phyloP scores from a whole-genome alignment of 2,797 vertebrate genomes.

The Sternotherus odoratus region DNA sequence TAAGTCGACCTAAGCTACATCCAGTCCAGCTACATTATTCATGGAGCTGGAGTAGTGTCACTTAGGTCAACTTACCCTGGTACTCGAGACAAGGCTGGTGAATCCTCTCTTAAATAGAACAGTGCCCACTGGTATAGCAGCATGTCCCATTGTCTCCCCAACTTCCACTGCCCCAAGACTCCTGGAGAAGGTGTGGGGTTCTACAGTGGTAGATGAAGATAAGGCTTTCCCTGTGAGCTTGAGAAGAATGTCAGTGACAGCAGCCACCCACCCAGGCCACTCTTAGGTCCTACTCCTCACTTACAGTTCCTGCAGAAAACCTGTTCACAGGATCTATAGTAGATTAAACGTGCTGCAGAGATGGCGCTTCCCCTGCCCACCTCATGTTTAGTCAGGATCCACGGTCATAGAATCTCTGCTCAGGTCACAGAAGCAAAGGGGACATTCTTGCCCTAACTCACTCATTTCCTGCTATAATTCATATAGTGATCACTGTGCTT shows the following conservation, averaged over 20 bases:
- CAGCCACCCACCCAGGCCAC: background rate
- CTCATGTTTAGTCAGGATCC: background rate
- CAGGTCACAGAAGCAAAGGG: background rate
- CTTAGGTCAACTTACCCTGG: too few species aligned
- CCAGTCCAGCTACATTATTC: too few species aligned
- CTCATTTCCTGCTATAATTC: background rate
- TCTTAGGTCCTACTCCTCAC: background rate
- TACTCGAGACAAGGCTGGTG: too few species aligned
- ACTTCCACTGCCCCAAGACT: background rate
- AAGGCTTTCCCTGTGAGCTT: too few species aligned
- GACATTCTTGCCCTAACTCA: background rate
- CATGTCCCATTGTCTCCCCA: background rate
- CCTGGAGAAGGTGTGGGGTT: background rate
- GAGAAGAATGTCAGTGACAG: background rate
- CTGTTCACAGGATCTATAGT: background rate
- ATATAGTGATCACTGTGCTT: background rate
- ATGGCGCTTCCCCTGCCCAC: background rate
- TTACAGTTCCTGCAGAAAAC: background rate
- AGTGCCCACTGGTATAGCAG: background rate
- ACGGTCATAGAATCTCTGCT: background rate
- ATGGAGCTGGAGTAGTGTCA: too few species aligned
- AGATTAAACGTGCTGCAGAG: background rate
- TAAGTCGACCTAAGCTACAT: too few species aligned
- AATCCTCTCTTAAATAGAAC: background rate
- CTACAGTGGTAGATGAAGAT: background rate